Percentiles rank a stretch among this genome's conserved stretches.
phyloP scores from a whole-genome alignment of 2,797 vertebrate genomes.

The Eulemur albifrons region DNA sequence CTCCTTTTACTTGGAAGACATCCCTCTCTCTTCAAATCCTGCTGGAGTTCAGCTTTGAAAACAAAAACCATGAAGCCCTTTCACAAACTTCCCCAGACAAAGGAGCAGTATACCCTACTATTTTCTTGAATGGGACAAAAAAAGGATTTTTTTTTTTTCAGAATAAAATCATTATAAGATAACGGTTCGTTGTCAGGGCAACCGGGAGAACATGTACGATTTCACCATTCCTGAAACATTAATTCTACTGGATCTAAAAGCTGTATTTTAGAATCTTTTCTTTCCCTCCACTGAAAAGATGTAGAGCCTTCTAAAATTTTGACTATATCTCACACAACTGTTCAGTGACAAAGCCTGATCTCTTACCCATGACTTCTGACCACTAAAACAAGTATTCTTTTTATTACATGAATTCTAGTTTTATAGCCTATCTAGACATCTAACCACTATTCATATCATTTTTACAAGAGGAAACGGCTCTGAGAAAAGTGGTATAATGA shows the following conservation, averaged over 20 bases:
- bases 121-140: neutral
- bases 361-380: neutral
- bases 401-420: neutral
- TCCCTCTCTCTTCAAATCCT: neutral
- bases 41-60: neutral
- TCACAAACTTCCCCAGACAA: neutral
- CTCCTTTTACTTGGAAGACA: neutral
- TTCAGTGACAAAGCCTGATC: neutral
- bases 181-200: neutral
- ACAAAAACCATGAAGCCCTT: neutral
- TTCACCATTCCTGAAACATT: neutral
- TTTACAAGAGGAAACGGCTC: neutral
- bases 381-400: constrained; percentile 18
- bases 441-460: neutral
- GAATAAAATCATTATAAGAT: neutral
- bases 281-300: neutral
- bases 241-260: neutral
- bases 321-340: neutral
- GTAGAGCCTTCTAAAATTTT: neutral
- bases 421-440: neutral
- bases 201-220: neutral
- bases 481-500: neutral
- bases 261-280: neutral
- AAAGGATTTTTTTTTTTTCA: neutral
- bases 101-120: neutral